phyloP scores from a whole-genome alignment of 2,888 invertebrate species.

The Mythimna vitellina region DNA sequence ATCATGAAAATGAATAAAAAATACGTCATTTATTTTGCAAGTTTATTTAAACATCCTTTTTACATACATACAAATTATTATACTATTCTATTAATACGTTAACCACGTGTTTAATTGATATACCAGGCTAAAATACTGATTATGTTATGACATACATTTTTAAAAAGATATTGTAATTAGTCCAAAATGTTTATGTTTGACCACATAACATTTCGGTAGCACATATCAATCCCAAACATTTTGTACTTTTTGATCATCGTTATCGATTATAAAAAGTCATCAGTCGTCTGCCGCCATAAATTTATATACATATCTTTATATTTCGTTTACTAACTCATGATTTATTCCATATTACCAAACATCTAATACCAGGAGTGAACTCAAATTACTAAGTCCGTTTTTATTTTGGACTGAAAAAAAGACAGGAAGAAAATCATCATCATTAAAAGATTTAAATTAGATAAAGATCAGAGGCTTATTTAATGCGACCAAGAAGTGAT shows the following conservation, averaged over 20 bases:
- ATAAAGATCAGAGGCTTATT: not conserved
- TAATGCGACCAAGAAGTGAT: not conserved
- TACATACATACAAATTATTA: conserved; percentile 2
- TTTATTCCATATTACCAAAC: too few relatives aligned
- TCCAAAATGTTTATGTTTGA: not conserved
- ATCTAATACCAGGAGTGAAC: not conserved
- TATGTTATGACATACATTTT: not conserved
- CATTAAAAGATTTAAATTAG: not conserved
- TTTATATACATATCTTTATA: not conserved
- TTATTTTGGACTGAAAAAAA: too few relatives aligned
- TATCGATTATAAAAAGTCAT: too few relatives aligned
- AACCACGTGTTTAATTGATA: not conserved
- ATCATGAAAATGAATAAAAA: not conserved
- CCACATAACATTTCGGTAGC: not conserved
- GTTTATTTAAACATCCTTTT: conserved; percentile 11
- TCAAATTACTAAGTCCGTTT: not conserved
- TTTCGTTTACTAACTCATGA: not conserved
- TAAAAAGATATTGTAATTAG: too few relatives aligned
- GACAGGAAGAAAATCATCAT: too few relatives aligned
- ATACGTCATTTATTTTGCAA: conserved; percentile 5
- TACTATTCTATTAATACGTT: not conserved
- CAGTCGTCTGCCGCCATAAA: too few relatives aligned
- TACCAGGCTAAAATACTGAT: not conserved
- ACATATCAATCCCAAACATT: not conserved
- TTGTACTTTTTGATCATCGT: not conserved